These are phyloP conservation scores for Busseola fusca DNA, from an alignment of 2,888 invertebrate species.

Conservation along the genomic window DNA sequence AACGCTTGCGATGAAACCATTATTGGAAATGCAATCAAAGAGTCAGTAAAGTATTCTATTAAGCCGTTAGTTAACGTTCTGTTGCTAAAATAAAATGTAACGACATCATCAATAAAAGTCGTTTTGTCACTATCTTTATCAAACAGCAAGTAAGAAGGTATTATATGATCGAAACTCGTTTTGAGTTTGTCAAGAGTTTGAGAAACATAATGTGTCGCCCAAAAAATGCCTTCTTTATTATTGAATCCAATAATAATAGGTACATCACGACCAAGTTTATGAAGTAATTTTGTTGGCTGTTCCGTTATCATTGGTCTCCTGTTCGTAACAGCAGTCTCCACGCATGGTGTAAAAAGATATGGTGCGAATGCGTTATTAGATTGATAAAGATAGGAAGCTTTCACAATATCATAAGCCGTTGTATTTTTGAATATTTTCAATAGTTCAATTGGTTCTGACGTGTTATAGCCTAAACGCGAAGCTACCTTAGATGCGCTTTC, in stretches of 20 bases:
- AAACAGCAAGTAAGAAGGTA: constrained; percentile 64
- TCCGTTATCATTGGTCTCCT: constrained; percentile 57
- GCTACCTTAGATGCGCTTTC: constrained; percentile 60
- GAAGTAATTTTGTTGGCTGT: constrained; percentile 58
- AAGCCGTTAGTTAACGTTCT: constrained; percentile 50
- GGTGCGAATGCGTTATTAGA: constrained; percentile 58
- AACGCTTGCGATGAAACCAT: constrained; percentile 52
- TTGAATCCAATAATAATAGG: constrained; percentile 69
- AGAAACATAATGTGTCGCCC: constrained; percentile 59
- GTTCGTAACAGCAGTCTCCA: constrained; percentile 51
- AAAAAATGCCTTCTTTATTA: constrained; percentile 68
- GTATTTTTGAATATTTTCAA: constrained; percentile 64
- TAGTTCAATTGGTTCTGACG: constrained; percentile 63
- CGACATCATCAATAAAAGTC: constrained; percentile 54
- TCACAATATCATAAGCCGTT: constrained; percentile 61
- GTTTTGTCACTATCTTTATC: constrained; percentile 49
- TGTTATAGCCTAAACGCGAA: constrained; percentile 62
- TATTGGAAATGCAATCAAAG: constrained; percentile 60
- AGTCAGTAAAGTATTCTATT: constrained; percentile 69
- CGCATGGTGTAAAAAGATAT: constrained; percentile 64
- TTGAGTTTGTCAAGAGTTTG: constrained; percentile 53
- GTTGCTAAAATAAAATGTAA: constrained; percentile 65
- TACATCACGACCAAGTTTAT: constrained; percentile 48
- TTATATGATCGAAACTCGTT: constrained; percentile 50
- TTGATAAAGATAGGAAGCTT: constrained; percentile 54